These are phyloP conservation scores for Bubo bubo DNA, from an alignment of 2,113 vertebrate genomes.

Conservation along the genomic window DNA sequence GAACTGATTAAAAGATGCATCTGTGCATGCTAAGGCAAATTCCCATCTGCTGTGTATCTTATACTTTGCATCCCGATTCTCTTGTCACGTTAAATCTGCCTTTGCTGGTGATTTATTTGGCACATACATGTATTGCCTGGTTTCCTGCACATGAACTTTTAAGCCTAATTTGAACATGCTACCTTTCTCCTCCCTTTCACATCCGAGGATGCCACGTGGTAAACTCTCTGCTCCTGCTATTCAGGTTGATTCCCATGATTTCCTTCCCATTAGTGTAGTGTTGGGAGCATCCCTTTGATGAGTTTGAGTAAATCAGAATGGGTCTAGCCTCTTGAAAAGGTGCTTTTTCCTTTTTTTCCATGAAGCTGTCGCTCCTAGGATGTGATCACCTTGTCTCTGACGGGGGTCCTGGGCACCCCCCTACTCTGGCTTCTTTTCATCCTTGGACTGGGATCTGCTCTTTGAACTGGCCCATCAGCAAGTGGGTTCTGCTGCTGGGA, in stretches of 20 bases:
- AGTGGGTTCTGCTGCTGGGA: background rate
- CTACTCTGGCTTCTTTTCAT: background rate
- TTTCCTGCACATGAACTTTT: background rate
- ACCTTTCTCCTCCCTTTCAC: background rate
- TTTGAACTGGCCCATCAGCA: background rate
- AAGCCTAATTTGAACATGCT: background rate
- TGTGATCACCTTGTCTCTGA: background rate
- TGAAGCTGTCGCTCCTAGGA: background rate
- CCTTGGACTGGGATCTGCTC: background rate
- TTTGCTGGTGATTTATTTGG: background rate
- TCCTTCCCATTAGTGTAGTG: background rate
- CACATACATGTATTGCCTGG: background rate
- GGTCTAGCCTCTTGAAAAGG: background rate
- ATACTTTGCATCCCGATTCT: background rate
- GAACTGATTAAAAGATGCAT: background rate
- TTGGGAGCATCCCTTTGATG: background rate
- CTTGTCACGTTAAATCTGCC: background rate
- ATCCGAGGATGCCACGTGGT: background rate
- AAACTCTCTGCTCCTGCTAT: background rate
- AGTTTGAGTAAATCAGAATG: background rate
- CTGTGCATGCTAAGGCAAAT: background rate
- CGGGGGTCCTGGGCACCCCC: rapidly evolving
- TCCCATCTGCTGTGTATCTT: background rate
- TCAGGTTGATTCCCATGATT: background rate
- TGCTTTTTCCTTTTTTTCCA: rapidly evolving